Evolutionary conservation across 2,113 vertebrate species (phyloP).

Genomic region (Nothoprocta perdicaria): DNA sequence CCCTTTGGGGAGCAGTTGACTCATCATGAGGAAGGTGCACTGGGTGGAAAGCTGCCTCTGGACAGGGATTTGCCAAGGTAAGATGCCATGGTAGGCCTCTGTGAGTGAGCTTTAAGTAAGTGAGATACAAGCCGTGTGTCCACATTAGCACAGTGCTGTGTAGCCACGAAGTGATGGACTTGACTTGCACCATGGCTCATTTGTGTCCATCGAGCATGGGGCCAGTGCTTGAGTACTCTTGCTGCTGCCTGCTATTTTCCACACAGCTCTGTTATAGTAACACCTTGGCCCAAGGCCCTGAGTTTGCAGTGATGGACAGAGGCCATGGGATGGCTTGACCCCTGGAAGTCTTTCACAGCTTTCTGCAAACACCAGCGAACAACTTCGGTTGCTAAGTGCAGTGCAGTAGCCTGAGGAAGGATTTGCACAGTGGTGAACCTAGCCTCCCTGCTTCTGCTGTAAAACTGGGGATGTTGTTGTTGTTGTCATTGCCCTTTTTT

Average conservation of each 20-base stretch:
- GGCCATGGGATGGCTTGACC: background rate
- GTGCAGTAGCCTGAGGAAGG: background rate
- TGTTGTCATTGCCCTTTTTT: background rate
- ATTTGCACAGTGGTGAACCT: background rate
- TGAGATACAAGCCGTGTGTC: background rate
- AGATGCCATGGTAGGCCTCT: background rate
- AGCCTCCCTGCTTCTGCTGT: background rate
- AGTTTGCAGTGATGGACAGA: background rate
- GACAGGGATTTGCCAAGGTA: background rate
- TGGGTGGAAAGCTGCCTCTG: background rate
- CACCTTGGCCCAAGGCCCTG: background rate
- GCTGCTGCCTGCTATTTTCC: background rate
- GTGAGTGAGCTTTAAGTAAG: background rate
- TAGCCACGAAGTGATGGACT: too few relatives aligned
- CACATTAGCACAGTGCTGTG: fast-evolving
- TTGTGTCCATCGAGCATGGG: background rate
- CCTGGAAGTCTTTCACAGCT: fast-evolving
- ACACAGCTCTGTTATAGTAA: background rate
- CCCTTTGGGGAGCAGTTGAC: background rate
- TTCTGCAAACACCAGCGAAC: background rate
- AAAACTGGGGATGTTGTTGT: background rate
- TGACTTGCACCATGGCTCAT: background rate
- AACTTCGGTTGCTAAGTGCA: background rate
- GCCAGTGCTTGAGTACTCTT: background rate
- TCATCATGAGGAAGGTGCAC: background rate